A percentile compares a stretch with the other conserved stretches of the same genome.
phyloP scores from a whole-genome alignment of 2,797 vertebrate genomes.

The Phoxinus dragarum region DNA sequence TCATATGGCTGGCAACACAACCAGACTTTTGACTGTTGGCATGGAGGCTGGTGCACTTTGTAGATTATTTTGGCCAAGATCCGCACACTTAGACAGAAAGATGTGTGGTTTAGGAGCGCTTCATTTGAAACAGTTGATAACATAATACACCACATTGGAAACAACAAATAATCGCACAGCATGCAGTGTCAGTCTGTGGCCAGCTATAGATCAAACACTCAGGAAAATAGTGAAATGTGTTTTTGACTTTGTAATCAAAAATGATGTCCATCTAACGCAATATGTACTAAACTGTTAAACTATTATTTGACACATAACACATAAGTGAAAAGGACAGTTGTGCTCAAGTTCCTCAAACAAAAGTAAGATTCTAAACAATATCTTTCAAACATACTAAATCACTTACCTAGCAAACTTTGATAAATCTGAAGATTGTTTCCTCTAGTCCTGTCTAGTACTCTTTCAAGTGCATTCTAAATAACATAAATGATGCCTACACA shows the following conservation, averaged over 20 bases:
- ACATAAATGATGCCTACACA: not conserved
- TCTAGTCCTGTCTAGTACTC: not conserved
- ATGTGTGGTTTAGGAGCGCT: not conserved
- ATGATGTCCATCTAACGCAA: not conserved
- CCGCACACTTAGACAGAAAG: not conserved
- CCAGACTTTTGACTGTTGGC: not conserved
- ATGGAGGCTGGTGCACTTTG: conserved; percentile 10
- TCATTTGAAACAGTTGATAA: not conserved
- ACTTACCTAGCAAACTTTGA: not conserved
- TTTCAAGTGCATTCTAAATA: not conserved
- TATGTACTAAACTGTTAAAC: not conserved
- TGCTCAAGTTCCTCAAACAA: not conserved
- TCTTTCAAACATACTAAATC: not conserved
- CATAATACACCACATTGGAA: not conserved
- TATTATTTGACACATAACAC: not conserved
- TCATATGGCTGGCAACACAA: conserved; percentile 20
- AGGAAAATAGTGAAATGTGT: not conserved
- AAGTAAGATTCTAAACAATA: not conserved
- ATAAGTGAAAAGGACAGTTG: not conserved
- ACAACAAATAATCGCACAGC: not conserved
- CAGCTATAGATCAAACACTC: not conserved
- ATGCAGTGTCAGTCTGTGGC: too few relatives aligned
- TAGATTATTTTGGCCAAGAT: not conserved
- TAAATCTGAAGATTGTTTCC: not conserved
- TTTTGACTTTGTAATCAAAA: not conserved